Evolutionary conservation across 2,113 vertebrate genomes (phyloP), one percentile per base, ranked within the genome.

Genomic region (Sprattus sprattus): DNA sequence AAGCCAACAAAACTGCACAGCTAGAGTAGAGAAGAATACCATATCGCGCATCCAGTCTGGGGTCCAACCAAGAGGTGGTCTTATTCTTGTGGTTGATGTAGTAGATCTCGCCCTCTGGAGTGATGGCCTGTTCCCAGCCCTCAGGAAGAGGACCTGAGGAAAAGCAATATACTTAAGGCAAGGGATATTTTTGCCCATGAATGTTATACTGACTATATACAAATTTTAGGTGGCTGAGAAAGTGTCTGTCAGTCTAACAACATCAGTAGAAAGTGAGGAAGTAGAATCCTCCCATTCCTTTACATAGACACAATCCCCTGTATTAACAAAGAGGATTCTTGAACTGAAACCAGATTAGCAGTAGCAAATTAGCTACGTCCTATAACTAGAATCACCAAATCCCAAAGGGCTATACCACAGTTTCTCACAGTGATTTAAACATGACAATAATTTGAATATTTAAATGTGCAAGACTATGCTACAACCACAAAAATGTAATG

Each of bases 41-140:
- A 94, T 96, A 99, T 91, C 97, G 97, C 91, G 97, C 95, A 96
- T 99, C 98, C 91, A 99, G 97, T 90, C 98, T 95, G 91, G 98
- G 98, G 95, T 99, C 98, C 93, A 99, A 96, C 98, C 98, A 99
- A 93, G 98, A 99, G 91, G 98, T 99, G 91, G 97, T 97, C 95
- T 99, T 99, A 96, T 98, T 99, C 95, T 99, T 98, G 96, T 99
- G 98, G 95, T 99, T 99, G 95, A 99, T 99, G 95, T 98, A 99
- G 96, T 99, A 99, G 94, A 98, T 97, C 95, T 99, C 98, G 93
- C 98, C 98, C 92, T 99, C 98, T 94, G 97, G 96, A 94, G 98
- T 99, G 92, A 99, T 96, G 88, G 97, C 97, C 95, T 99, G 98
- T 94, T 99, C 98, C 98, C 98, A 99, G 95, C 97, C 97, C 81